A percentile compares a stretch with the other conserved stretches of the same genome.
phyloP scores from a whole-genome alignment of 2,113 vertebrate species.

The Varanus salvator region DNA sequence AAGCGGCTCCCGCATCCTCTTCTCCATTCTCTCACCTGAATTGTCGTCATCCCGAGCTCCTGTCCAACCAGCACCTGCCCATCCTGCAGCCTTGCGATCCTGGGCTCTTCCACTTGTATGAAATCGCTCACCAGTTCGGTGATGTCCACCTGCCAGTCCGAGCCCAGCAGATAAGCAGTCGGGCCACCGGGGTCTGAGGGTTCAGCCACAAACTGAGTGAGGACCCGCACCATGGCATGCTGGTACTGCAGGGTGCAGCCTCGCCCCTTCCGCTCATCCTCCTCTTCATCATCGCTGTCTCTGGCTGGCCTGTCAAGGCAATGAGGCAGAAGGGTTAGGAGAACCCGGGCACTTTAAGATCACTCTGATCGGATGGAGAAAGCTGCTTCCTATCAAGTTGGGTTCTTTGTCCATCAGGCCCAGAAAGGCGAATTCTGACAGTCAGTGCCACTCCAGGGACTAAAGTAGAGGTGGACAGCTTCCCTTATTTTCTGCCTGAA shows the following conservation, averaged over 20 bases:
- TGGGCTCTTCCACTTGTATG: constrained; percentile 92
- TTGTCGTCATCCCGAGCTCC: constrained; percentile 88
- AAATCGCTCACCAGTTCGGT: constrained; percentile 88
- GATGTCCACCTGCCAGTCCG: constrained; percentile 94
- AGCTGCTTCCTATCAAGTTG: not conserved
- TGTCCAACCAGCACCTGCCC: constrained; percentile 88
- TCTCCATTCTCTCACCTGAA: constrained; percentile 81
- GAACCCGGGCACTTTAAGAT: not conserved
- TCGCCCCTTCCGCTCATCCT: constrained; percentile 82
- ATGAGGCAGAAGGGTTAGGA: not conserved
- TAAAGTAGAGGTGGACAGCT: not conserved
- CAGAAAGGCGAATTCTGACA: not conserved
- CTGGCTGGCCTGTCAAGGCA: constrained; percentile 78
- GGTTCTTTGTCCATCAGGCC: not conserved
- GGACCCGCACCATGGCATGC: constrained; percentile 86
- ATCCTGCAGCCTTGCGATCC: constrained; percentile 83
- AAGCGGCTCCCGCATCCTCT: not conserved
- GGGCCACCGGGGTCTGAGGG: constrained; percentile 76
- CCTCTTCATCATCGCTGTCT: constrained; percentile 89
- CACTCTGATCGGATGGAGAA: too few species aligned
- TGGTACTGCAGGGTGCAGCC: constrained; percentile 93
- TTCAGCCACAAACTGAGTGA: constrained; percentile 91
- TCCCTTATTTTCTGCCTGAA: too few species aligned
- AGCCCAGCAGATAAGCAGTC: constrained; percentile 84
- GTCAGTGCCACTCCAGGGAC: not conserved